Percentiles rank a stretch among this genome's conserved stretches.
phyloP scores from a whole-genome alignment of 2,888 invertebrate genomes.

The Thecophora atra region DNA sequence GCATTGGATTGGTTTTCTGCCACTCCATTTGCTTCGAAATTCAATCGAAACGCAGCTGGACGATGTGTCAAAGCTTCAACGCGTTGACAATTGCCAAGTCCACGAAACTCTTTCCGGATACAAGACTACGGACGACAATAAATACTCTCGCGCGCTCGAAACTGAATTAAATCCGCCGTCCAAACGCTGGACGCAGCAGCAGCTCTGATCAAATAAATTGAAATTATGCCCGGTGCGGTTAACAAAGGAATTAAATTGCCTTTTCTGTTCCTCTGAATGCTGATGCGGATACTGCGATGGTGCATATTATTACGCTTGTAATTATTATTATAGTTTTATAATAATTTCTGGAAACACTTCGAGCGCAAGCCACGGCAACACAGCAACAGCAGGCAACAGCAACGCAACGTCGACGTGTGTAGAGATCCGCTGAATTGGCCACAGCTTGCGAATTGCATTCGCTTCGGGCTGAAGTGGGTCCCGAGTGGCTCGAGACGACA shows the following conservation, averaged over 20 bases:
- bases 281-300: slow-evolving; percentile 25
- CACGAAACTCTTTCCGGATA: not conserved
- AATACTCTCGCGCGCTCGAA: not conserved
- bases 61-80: not conserved
- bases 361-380: slow-evolving; percentile 5
- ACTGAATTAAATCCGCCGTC: not conserved
- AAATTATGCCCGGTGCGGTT: slow-evolving; percentile 45
- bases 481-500: slow-evolving; percentile 49
- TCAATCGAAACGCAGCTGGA: no score
- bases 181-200: slow-evolving; percentile 57
- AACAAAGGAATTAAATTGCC: slow-evolving; percentile 40
- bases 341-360: slow-evolving; percentile 38
- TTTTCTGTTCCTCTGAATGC: not conserved
- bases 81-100: not conserved
- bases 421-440: no score
- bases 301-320: slow-evolving; percentile 45
- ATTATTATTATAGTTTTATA: slow-evolving; percentile 47
- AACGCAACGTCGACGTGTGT: not conserved
- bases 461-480: slow-evolving; percentile 27
- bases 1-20: no score
- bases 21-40: no score
- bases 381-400: not conserved
- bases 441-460: slow-evolving; percentile 28
- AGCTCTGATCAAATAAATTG: slow-evolving; percentile 45
- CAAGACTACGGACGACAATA: not conserved